Evolutionary conservation across 1,140 invertebrate genomes (phyloP), one percentile per base, ranked within the genome.

Genomic region (Rhizoglyphus robini): DNA sequence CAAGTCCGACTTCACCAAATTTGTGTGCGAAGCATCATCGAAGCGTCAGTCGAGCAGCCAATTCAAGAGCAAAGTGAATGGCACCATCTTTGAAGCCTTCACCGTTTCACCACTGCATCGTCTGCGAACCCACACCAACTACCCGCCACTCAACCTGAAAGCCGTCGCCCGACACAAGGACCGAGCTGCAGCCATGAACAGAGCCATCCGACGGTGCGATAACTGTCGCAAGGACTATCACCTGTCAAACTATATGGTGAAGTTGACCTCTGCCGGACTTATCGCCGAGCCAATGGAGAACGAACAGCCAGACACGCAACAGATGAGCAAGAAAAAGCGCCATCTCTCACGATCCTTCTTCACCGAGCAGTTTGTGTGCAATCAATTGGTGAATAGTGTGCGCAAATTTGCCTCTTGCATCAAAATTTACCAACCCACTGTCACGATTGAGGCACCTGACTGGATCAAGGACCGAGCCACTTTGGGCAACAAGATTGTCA

Each of bases 341-440:
- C 1, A 23, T 2, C 27, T 18, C 13, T 34, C 32, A 32, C 1
- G 23, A 34, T 1, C 3, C 13, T 29, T 23, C 29, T 60, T 60
- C 29, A 34, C 13, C 13, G 18, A 8, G 29, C 31, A 15, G 11
- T 60, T 32, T 34, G 2, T 41, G 2, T 60, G 58, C 27, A 60
- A 60, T 60, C 58, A 29, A n/a, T 20, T 60, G 38, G n/a, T 60
- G 11, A 32, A 60, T 46, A 29, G 13, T 15, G 27, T 60, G 25
- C 58, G 58, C 15, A n/a, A 3, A 51, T 75, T 3, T 75, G 74
- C 60, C 41, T 61, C n/a, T 61, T 70, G 46, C 72, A 69, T 8
- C 67, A 25, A 32, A 25, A 54, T 54, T 8, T 54, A 27, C 20
- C 8, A 41, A 41, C 36, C 51, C 41, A 46, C 41, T 23, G 41